These are phyloP conservation scores for Steromphala cineraria DNA, from an alignment of 2,888 invertebrate genomes.

Conservation along the genomic window DNA sequence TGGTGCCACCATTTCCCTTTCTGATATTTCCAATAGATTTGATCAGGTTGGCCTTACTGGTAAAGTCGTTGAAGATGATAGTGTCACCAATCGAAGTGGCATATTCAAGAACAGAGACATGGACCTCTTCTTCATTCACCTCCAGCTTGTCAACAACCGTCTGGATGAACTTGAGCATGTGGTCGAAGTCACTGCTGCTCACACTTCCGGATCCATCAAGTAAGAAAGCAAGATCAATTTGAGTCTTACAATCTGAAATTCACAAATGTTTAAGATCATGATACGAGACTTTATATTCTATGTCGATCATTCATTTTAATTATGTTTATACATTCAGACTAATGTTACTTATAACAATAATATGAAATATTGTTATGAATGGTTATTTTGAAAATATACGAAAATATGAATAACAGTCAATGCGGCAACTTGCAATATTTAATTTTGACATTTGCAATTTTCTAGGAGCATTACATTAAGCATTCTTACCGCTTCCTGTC, in stretches of 20 bases:
- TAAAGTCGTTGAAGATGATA: slow-evolving; percentile 23
- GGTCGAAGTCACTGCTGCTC: slow-evolving; percentile 21
- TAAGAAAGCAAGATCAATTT: slow-evolving; percentile 35
- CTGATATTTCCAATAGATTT: slow-evolving; percentile 25
- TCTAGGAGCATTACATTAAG: not conserved
- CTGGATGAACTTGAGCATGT: slow-evolving; percentile 32
- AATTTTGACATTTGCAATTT: too few species aligned
- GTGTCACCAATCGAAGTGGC: slow-evolving; percentile 3
- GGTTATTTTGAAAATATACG: too few species aligned
- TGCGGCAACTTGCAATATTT: too few species aligned
- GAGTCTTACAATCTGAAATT: slow-evolving; percentile 20
- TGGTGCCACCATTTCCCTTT: slow-evolving; percentile 23
- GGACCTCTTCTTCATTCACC: slow-evolving; percentile 12
- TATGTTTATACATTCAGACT: too few species aligned
- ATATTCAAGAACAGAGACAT: slow-evolving; percentile 30
- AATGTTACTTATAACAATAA: too few species aligned
- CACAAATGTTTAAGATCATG: too few species aligned
- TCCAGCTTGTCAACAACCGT: slow-evolving; percentile 17
- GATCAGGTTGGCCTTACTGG: slow-evolving; percentile 12
- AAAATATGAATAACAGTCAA: too few species aligned
- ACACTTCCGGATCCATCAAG: slow-evolving; percentile 43
- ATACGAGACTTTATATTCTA: too few species aligned
- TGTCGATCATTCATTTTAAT: too few species aligned
- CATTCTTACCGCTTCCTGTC: not conserved
- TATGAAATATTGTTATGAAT: too few species aligned